Evolutionary conservation across 2,888 invertebrate genomes (phyloP).

Genomic region (Noctua janthina): DNA sequence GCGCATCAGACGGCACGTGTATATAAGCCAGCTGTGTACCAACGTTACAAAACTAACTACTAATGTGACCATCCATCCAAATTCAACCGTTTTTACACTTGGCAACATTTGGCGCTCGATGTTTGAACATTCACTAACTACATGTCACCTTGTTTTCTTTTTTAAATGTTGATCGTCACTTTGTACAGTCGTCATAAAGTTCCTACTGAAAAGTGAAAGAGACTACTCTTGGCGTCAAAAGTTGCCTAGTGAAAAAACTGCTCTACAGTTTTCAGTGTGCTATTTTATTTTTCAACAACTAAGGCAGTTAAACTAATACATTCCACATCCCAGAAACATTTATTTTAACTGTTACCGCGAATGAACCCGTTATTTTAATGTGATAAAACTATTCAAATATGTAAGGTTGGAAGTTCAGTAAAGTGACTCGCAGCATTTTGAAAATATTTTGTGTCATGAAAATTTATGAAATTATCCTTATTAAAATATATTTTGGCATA

Average conservation of each 20-base stretch:
- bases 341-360: slow-evolving; percentile 61
- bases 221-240: slow-evolving; percentile 1
- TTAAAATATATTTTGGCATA: slow-evolving; percentile 23
- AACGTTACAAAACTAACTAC: slow-evolving; percentile 62
- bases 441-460: slow-evolving; percentile 26
- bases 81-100: slow-evolving; percentile 20
- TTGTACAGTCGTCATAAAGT: background rate
- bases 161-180: background rate
- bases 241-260: slow-evolving; percentile 3
- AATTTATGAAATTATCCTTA: slow-evolving; percentile 17
- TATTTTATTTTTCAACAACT: slow-evolving; percentile 72
- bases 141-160: background rate
- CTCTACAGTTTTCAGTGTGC: slow-evolving; percentile 78
- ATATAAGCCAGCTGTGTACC: slow-evolving; percentile 79
- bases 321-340: slow-evolving; percentile 71
- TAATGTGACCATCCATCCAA: slow-evolving; percentile 48
- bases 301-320: slow-evolving; percentile 72
- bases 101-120: slow-evolving; percentile 25
- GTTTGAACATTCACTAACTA: background rate
- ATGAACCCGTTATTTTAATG: slow-evolving; percentile 57
- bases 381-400: slow-evolving; percentile 63
- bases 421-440: slow-evolving; percentile 43
- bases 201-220: background rate
- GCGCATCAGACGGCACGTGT: slow-evolving; percentile 80
- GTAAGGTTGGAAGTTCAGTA: slow-evolving; percentile 61